Evolutionary conservation across 1,140 invertebrate genomes (phyloP).

Genomic region (Drosophila pallidifrons): DNA sequence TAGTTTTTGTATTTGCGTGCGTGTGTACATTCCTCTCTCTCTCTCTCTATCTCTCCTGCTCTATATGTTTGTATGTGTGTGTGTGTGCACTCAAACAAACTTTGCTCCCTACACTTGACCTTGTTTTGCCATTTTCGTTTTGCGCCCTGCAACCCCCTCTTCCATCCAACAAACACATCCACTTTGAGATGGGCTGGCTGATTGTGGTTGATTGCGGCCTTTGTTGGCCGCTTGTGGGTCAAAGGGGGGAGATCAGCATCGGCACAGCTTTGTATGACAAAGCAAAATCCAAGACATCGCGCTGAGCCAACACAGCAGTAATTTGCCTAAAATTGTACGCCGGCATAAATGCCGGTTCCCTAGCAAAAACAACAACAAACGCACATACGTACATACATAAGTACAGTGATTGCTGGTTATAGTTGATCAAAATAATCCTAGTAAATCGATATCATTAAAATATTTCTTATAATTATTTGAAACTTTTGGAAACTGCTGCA

Average conservation of each 20-base stretch:
- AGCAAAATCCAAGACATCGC: constrained; percentile 59
- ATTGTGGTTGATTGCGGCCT: constrained; percentile 64
- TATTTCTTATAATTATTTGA: too few relatives aligned
- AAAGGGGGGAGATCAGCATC: constrained; percentile 31
- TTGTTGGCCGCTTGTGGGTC: background rate
- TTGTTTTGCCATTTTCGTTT: constrained; percentile 81
- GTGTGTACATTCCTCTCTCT: constrained; percentile 41
- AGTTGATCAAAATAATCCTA: too few relatives aligned
- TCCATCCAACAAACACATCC: constrained; percentile 15
- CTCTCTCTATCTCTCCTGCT: too few relatives aligned
- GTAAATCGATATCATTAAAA: too few relatives aligned
- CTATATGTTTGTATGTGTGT: constrained; percentile 5
- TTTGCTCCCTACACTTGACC: constrained; percentile 82
- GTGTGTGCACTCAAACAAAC: constrained; percentile 73
- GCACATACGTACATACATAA: background rate
- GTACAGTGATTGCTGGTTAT: background rate
- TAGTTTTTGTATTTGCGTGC: constrained; percentile 18
- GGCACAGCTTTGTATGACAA: constrained; percentile 58
- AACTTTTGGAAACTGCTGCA: too few relatives aligned
- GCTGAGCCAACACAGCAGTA: constrained; percentile 56
- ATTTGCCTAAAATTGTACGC: constrained; percentile 62
- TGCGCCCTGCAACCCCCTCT: constrained; percentile 45
- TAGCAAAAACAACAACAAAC: constrained; percentile 32
- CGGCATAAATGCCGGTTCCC: constrained; percentile 63
- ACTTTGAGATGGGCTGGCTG: constrained; percentile 52